Percentiles rank a stretch among this genome's conserved stretches.
Evolutionary conservation across 2,888 invertebrate genomes (phyloP).

Genomic region (Ptychoptera albimana): DNA sequence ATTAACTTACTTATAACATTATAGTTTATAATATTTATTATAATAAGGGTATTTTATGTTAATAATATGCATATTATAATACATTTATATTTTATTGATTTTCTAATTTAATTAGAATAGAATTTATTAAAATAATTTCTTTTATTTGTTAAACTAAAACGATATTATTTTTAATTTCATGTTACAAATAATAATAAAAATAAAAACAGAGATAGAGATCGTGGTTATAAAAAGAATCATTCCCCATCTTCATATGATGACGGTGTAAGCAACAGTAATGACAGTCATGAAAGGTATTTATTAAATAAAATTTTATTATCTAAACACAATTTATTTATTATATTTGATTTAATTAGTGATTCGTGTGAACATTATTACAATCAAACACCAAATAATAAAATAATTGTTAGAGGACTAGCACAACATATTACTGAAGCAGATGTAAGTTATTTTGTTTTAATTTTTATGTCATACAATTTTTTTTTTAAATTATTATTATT

Average conservation of each 20-base stretch:
- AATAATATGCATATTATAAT: too few relatives aligned
- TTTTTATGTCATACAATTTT: too few relatives aligned
- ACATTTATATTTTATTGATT: too few relatives aligned
- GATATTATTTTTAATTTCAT: too few relatives aligned
- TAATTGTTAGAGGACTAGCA: constrained; percentile 58
- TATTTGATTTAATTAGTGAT: neutral
- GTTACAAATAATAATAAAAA: too few relatives aligned
- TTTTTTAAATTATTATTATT: constrained; percentile 6
- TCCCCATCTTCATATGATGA: constrained; percentile 2
- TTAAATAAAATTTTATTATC: neutral
- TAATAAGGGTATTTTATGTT: too few relatives aligned
- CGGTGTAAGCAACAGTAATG: constrained; percentile 1
- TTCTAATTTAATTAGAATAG: too few relatives aligned
- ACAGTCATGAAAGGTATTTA: constrained; percentile 10
- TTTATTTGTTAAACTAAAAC: too few relatives aligned
- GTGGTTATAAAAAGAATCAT: constrained; percentile 9
- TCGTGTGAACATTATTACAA: constrained; percentile 18
- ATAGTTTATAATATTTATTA: too few relatives aligned
- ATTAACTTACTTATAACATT: too few relatives aligned
- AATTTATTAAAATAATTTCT: too few relatives aligned
- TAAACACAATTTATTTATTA: neutral
- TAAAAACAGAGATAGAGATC: constrained; percentile 16
- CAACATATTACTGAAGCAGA: constrained; percentile 63
- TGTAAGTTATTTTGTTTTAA: too few relatives aligned
- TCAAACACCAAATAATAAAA: constrained; percentile 49